Conservation (phyloP, 2,888 invertebrate species). For the Neria commutata region DNA sequence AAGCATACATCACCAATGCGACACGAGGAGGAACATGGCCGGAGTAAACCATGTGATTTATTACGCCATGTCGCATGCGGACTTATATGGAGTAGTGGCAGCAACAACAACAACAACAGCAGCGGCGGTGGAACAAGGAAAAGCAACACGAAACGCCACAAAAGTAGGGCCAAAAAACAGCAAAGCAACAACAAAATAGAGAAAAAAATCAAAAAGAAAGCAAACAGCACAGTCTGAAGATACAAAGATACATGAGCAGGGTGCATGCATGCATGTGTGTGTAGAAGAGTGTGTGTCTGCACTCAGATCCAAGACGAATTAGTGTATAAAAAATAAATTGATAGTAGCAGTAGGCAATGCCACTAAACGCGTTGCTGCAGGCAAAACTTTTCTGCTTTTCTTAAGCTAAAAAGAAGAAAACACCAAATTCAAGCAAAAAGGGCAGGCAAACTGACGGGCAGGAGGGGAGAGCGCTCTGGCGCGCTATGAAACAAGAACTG, state of each 20-base stretch:
- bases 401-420: constrained; percentile 17
- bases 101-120: constrained; percentile 24
- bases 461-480: no score
- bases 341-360: neutral
- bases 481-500: constrained; percentile 36
- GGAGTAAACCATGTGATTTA: constrained; percentile 61
- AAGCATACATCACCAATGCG: constrained; percentile 55
- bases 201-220: neutral
- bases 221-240: neutral
- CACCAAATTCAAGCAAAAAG: constrained; percentile 11
- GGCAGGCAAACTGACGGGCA: no score
- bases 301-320: constrained; percentile 27
- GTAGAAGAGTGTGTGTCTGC: no score
- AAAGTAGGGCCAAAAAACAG: constrained; percentile 4
- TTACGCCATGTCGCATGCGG: constrained; percentile 55
- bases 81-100: constrained; percentile 37
- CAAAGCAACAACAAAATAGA: constrained; percentile 1
- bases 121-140: no score
- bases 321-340: constrained; percentile 17
- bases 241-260: neutral
- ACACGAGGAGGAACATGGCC: constrained; percentile 48
- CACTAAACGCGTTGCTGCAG: neutral
- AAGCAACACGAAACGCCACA: constrained; percentile 17
- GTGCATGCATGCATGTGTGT: neutral
- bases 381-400: no score